Conservation (phyloP, 2,888 invertebrate species). For the Galerucella pusilla region DNA sequence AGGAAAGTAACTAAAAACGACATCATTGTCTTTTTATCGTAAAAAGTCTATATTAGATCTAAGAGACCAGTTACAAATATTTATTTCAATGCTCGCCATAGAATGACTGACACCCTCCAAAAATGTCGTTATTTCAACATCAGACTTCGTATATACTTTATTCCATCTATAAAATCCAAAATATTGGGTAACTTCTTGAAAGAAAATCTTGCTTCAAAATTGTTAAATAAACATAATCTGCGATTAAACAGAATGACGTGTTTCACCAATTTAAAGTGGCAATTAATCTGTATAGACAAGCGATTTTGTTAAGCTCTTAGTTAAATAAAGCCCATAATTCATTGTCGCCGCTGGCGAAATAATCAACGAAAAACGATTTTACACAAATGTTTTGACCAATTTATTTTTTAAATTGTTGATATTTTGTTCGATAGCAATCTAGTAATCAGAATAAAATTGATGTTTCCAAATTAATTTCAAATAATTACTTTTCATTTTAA, state of each 20-base stretch:
- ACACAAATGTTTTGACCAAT: conserved; percentile 1
- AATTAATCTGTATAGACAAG: background rate
- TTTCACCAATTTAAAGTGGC: background rate
- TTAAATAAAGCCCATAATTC: background rate
- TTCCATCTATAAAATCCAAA: too few relatives aligned
- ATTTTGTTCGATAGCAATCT: conserved; percentile 1
- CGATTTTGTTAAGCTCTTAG: conserved; percentile 1
- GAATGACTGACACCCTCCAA: too few relatives aligned
- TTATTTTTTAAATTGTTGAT: conserved; percentile 1
- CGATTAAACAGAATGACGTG: background rate
- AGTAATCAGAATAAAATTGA: background rate
- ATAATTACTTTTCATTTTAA: background rate
- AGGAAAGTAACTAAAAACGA: too few relatives aligned
- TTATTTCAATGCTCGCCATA: too few relatives aligned
- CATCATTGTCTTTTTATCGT: too few relatives aligned
- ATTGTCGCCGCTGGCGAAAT: background rate
- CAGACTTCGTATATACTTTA: too few relatives aligned
- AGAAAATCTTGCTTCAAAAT: too few relatives aligned
- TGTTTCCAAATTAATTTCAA: background rate
- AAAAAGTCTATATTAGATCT: too few relatives aligned
- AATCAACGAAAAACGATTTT: background rate
- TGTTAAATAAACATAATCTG: too few relatives aligned
- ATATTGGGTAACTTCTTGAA: too few relatives aligned
- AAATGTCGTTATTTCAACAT: too few relatives aligned
- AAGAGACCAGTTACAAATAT: too few relatives aligned